phyloP scores from a whole-genome alignment of 2,797 vertebrate genomes.

The Podargus strigoides region DNA sequence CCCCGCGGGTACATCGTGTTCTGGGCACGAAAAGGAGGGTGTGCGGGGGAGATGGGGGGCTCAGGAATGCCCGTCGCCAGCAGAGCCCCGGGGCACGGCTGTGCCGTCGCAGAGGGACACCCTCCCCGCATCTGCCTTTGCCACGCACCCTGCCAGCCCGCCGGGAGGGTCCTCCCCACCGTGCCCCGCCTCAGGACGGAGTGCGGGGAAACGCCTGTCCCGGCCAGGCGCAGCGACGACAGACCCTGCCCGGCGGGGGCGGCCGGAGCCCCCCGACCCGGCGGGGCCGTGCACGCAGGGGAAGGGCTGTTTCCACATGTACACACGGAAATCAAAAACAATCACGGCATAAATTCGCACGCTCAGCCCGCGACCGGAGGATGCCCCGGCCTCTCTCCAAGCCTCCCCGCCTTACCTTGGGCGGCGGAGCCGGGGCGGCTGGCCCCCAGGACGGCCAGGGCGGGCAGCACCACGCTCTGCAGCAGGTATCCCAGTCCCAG shows the following conservation, averaged over 20 bases:
- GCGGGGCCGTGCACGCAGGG: background rate
- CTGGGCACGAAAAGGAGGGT: background rate
- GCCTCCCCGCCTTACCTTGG: constrained; percentile 81
- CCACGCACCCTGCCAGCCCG: background rate
- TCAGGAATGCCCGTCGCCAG: background rate
- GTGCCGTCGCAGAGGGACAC: background rate
- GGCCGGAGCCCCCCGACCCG: background rate
- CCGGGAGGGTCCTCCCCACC: too few relatives aligned
- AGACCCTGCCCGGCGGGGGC: background rate
- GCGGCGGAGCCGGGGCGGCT: constrained; percentile 77
- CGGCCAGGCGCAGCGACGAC: background rate
- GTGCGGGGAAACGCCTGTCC: background rate
- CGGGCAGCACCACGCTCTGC: constrained; percentile 78
- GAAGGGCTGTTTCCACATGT: background rate
- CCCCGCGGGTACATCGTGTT: background rate
- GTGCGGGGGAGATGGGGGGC: fast-evolving
- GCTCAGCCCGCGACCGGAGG: background rate
- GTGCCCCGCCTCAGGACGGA: background rate
- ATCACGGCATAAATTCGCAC: background rate
- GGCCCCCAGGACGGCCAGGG: constrained; percentile 81
- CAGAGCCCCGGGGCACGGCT: background rate
- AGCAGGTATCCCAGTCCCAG: constrained; percentile 79
- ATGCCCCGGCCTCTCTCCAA: background rate
- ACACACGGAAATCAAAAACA: background rate
- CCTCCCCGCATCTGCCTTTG: background rate